Percentiles rank a stretch among this genome's conserved stretches.
Evolutionary conservation across 23 tunicate species (phyloP).

Genomic region (Ascidia mentula): DNA sequence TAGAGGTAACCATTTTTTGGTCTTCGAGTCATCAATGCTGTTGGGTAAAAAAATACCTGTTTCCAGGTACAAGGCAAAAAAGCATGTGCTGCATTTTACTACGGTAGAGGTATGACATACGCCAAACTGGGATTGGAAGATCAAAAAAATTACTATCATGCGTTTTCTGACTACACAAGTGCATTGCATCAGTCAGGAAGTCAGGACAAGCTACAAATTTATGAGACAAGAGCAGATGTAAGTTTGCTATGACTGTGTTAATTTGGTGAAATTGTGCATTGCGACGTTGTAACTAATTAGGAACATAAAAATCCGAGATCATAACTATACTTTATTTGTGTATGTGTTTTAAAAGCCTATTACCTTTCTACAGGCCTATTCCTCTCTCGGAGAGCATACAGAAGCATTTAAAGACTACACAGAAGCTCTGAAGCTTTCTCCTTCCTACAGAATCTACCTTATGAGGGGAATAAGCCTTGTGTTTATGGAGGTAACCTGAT

Average conservation of each 20-base stretch:
- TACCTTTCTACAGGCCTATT: slow-evolving; percentile 28
- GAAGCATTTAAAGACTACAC: slow-evolving; percentile 61
- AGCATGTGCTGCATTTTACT: slow-evolving; percentile 63
- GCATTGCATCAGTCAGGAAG: slow-evolving; percentile 32
- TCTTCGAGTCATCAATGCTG: not conserved
- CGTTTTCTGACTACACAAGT: slow-evolving; percentile 48
- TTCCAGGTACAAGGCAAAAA: slow-evolving; percentile 12
- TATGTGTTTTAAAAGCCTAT: not conserved
- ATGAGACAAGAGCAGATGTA: slow-evolving; percentile 78
- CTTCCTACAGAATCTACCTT: slow-evolving; percentile 26
- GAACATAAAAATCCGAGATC: too few species aligned
- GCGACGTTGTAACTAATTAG: not conserved
- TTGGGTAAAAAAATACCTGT: not conserved
- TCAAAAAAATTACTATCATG: slow-evolving; percentile 30
- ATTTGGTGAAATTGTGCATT: not conserved
- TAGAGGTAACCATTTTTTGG: slow-evolving; percentile 3
- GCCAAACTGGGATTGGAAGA: slow-evolving; percentile 50
- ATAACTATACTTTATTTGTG: too few species aligned
- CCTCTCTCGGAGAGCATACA: slow-evolving; percentile 27
- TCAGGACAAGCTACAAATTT: slow-evolving; percentile 41
- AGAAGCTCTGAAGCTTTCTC: slow-evolving; percentile 41
- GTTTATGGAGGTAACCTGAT: slow-evolving; percentile 50
- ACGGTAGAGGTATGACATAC: slow-evolving; percentile 55
- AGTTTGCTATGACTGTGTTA: not conserved
- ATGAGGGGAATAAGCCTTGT: slow-evolving; percentile 39